Percentiles rank a stretch among this genome's conserved stretches.
Conservation (phyloP, 2,888 invertebrate species). For the Drosophila testacea region DNA sequence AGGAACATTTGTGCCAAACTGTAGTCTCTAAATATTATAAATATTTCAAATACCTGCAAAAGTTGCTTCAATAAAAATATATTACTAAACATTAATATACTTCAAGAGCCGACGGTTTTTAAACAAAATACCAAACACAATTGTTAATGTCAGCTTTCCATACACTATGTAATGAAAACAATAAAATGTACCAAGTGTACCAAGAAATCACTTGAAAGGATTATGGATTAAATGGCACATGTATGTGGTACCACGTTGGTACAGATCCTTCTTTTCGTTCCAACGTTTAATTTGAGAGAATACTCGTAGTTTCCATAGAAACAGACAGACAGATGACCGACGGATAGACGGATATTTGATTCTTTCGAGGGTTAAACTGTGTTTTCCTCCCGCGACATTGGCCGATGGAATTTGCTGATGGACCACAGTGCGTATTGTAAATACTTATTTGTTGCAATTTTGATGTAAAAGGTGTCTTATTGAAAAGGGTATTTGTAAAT, state of each 20-base stretch:
- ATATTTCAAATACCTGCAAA: neutral
- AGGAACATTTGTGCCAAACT: too few species aligned
- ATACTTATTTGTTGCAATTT: neutral
- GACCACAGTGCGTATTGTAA: neutral
- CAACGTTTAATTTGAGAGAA: constrained; percentile 1
- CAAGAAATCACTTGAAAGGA: neutral
- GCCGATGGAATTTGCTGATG: constrained; percentile 5
- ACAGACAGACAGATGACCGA: neutral
- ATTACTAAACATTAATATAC: too few species aligned
- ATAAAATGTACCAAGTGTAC: neutral
- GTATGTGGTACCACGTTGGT: neutral
- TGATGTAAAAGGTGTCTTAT: neutral
- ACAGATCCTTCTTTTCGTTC: constrained; percentile 6
- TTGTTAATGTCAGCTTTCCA: too few species aligned
- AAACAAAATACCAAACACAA: too few species aligned
- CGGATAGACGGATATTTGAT: neutral
- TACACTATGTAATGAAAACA: neutral
- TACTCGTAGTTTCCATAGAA: neutral
- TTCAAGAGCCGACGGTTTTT: too few species aligned
- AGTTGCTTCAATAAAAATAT: too few species aligned
- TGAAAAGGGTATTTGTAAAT: neutral
- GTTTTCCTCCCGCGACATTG: neutral
- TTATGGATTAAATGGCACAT: neutral
- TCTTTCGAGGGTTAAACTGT: neutral
- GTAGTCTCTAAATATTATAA: neutral